phyloP scores from a whole-genome alignment of 2,888 invertebrate species.

The Mimumesa dahlbomi region DNA sequence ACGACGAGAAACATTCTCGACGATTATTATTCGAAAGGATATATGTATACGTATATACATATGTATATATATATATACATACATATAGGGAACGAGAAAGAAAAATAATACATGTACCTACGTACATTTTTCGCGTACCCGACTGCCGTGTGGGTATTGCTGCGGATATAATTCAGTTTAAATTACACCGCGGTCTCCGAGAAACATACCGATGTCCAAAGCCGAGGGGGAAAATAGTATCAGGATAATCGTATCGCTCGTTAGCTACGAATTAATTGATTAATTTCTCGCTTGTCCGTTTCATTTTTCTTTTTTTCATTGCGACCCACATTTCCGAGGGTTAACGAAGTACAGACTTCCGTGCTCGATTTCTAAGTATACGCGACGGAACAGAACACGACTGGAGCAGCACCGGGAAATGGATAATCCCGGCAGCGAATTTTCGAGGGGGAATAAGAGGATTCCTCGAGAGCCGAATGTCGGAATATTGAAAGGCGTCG shows the following conservation, averaged over 20 bases:
- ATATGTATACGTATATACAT: too few species aligned
- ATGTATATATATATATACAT: too few species aligned
- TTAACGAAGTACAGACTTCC: background rate
- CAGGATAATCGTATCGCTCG: background rate
- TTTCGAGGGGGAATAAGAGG: conserved; percentile 39
- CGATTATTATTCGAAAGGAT: conserved; percentile 11
- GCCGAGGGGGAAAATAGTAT: too few species aligned
- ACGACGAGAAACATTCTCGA: conserved; percentile 7
- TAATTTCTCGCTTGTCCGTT: too few species aligned
- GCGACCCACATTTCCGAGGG: background rate
- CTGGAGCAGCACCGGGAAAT: conserved; percentile 7
- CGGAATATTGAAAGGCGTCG: conserved; percentile 34
- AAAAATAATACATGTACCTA: too few species aligned
- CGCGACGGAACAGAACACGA: background rate
- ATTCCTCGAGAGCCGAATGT: conserved; percentile 35
- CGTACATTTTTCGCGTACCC: background rate
- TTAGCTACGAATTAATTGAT: too few species aligned
- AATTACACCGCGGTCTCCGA: background rate
- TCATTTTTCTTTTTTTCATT: conserved; percentile 1
- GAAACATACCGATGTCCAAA: background rate
- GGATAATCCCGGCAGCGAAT: conserved; percentile 21
- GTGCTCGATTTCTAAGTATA: conserved; percentile 7
- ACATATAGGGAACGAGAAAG: background rate
- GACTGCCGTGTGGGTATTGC: background rate
- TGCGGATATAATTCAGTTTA: background rate